Conservation (phyloP, 2,888 invertebrate genomes). For the Stenodera caucasica region DNA sequence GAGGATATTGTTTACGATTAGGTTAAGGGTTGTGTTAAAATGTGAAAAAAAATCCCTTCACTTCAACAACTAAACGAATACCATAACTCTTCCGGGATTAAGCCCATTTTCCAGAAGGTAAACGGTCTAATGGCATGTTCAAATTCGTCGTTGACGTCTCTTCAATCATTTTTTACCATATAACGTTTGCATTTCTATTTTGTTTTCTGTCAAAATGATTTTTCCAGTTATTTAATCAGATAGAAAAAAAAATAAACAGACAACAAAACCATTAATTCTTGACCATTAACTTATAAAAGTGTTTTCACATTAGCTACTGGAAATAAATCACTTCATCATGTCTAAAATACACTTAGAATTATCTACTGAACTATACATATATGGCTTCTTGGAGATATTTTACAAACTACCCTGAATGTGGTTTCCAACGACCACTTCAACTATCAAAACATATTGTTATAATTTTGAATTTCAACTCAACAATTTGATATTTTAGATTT, state of each 20-base stretch:
- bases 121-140: conserved; percentile 27
- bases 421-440: too few species aligned
- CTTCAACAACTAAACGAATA: conserved; percentile 19
- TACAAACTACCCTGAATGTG: too few species aligned
- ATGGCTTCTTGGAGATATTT: too few species aligned
- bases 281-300: neutral
- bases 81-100: conserved; percentile 25
- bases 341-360: neutral
- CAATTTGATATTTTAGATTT: conserved; percentile 4
- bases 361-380: too few species aligned
- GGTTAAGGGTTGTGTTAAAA: neutral
- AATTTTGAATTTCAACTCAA: too few species aligned
- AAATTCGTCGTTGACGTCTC: conserved; percentile 26
- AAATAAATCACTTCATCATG: neutral
- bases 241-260: neutral
- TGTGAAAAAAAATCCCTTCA: neutral
- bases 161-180: conserved; percentile 26
- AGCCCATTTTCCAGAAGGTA: conserved; percentile 24
- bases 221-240: neutral
- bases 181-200: conserved; percentile 4
- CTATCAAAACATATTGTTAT: too few species aligned
- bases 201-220: conserved; percentile 1
- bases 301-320: neutral
- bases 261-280: neutral
- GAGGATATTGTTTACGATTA: neutral